phyloP scores from a whole-genome alignment of 2,797 vertebrate genomes.

The Gymnocypris eckloni region DNA sequence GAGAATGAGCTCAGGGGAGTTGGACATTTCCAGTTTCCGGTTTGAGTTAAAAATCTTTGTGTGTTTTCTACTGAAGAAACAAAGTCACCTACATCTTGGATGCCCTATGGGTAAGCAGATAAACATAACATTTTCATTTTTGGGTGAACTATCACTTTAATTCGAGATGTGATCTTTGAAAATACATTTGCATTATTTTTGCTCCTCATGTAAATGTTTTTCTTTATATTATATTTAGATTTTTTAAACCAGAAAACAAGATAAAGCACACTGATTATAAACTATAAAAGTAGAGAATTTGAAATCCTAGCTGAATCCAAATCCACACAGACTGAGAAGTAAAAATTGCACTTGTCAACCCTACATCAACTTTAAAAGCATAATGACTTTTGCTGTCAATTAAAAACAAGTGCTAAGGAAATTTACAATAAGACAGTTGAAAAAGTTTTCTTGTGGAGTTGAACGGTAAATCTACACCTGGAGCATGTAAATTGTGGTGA shows the following conservation, averaged over 20 bases:
- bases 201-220: not conserved
- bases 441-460: not conserved
- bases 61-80: too few species aligned
- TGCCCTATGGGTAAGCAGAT: too few species aligned
- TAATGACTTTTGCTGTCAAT: not conserved
- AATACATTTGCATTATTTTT: not conserved
- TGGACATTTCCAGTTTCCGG: too few species aligned
- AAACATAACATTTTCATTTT: too few species aligned
- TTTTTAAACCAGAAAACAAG: not conserved
- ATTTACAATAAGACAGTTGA: conserved; percentile 2
- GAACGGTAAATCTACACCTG: conserved; percentile 52
- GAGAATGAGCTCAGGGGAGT: too few species aligned
- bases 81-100: too few species aligned
- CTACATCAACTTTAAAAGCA: conserved; percentile 16
- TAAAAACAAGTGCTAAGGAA: conserved; percentile 21
- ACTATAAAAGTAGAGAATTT: not conserved
- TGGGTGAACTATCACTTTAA: not conserved
- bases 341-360: not conserved
- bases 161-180: not conserved
- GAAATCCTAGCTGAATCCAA: not conserved
- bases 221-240: not conserved
- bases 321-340: not conserved
- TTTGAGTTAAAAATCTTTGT: too few species aligned
- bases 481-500: conserved; percentile 54
- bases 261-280: not conserved